phyloP scores from a whole-genome alignment of 1,140 invertebrate genomes.

The Ganaspis sp. region DNA sequence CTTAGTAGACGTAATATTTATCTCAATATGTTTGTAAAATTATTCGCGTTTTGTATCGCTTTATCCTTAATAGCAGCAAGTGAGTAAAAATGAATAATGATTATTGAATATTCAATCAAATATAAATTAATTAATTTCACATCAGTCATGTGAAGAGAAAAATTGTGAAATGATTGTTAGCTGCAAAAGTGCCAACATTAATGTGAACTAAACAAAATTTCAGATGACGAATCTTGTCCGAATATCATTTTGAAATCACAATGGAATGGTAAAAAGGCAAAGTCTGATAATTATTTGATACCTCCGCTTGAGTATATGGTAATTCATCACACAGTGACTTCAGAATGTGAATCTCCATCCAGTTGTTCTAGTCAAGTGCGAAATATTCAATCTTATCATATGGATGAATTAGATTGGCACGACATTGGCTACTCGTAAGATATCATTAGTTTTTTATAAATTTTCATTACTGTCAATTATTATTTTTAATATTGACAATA shows the following conservation, averaged over 20 bases:
- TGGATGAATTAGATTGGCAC: conserved; percentile 69
- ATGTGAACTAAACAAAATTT: conserved; percentile 12
- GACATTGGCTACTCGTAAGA: conserved; percentile 73
- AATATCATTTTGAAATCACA: conserved; percentile 43
- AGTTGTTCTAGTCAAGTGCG: conserved; percentile 59
- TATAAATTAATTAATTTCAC: no score
- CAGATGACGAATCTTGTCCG: conserved; percentile 57
- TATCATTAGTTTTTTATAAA: conserved; percentile 52
- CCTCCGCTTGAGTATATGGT: conserved; percentile 62
- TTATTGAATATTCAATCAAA: neutral
- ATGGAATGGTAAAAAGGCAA: conserved; percentile 40
- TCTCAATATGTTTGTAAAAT: neutral
- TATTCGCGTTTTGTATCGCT: neutral
- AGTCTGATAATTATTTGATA: conserved; percentile 37
- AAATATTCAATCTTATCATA: conserved; percentile 72
- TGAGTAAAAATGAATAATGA: neutral
- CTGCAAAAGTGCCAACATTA: neutral
- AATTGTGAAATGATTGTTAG: no score
- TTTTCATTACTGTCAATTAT: no score
- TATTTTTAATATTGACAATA: no score
- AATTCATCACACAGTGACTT: conserved; percentile 70
- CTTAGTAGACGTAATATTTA: neutral
- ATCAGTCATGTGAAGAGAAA: no score
- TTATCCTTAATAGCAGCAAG: neutral
- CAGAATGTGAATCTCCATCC: conserved; percentile 61